Evolutionary conservation across 2,113 vertebrate genomes (phyloP), one percentile per base, ranked within the genome.

Genomic region (Argyrosomus japonicus): DNA sequence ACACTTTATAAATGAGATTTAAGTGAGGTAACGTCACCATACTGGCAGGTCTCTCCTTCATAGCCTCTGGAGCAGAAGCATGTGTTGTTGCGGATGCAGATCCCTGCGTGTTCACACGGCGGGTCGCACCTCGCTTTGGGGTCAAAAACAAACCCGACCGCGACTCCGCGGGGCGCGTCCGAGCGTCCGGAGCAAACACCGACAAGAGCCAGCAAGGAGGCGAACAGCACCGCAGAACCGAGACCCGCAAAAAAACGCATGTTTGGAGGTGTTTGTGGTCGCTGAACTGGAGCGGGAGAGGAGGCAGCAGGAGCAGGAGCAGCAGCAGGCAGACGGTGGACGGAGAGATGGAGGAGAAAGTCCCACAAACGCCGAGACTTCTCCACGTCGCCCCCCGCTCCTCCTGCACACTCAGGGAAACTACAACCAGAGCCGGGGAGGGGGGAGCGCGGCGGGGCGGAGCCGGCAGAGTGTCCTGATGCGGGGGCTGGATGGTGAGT

Each of bases 31-130:
- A 85, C 86, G 51, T 96, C 92, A 97, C 96, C 96, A 91, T 95
- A 95, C 89, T 96, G 95, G 95, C 97, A 97, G 89, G 64, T 95
- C 84, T 96, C 95, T 62, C 96, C 96, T 62, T 96, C 96, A 32
- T 97, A 97, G 58, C 96, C 96, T 3, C 80, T 92, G 81, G 94
- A 84, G 91, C 96, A 97, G 91, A 94, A 93, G 85, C 96, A 97
- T 65, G 95, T 96, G 94, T 94, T 92, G 93, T 97, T 96, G 63
- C 95, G 91, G 80, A 96, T 96, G 93, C 96, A 97, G 60, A 96
- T 68, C 17, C 96, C 96, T 0, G 90, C 94, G 88, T 97, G 95
- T 69, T 81, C 86, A 84, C 97, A 97, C 77, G 91, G 92, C 2
- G 96, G 96, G 0, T 95, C 93, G 87, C 96, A 97, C 53, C 53